phyloP scores from a whole-genome alignment of 2,888 invertebrate genomes.

The Lottia gigantea region DNA sequence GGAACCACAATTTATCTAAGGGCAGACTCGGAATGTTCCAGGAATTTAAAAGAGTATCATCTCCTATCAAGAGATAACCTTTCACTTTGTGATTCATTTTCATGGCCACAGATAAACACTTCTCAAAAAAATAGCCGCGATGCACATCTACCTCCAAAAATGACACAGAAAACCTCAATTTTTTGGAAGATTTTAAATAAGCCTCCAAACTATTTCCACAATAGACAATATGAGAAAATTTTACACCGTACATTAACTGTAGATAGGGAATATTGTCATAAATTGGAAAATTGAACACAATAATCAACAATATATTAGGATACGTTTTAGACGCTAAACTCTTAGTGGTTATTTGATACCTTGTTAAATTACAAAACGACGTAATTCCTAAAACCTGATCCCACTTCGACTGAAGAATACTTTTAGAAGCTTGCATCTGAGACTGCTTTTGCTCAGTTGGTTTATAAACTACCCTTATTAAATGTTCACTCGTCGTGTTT shows the following conservation, averaged over 20 bases:
- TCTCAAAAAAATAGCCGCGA: neutral
- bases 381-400: conserved; percentile 8
- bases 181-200: neutral
- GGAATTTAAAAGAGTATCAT: conserved; percentile 25
- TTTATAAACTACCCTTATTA: neutral
- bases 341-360: neutral
- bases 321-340: neutral
- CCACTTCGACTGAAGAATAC: neutral
- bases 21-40: conserved; percentile 8
- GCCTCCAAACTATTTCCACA: neutral
- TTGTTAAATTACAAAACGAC: neutral
- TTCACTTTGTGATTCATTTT: conserved; percentile 32
- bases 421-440: neutral
- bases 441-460: neutral
- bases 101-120: conserved; percentile 30
- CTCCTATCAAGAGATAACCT: conserved; percentile 33
- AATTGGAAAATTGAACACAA: conserved; percentile 11
- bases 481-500: neutral
- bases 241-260: conserved; percentile 12
- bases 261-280: conserved; percentile 10
- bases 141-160: conserved; percentile 18
- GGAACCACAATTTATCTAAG: conserved; percentile 11
- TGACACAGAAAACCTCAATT: neutral
- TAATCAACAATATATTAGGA: conserved; percentile 11
- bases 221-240: conserved; percentile 13